Percentiles rank a stretch among this genome's conserved stretches.
phyloP scores from a whole-genome alignment of 2,888 invertebrate genomes.

The Byasa hedistus region DNA sequence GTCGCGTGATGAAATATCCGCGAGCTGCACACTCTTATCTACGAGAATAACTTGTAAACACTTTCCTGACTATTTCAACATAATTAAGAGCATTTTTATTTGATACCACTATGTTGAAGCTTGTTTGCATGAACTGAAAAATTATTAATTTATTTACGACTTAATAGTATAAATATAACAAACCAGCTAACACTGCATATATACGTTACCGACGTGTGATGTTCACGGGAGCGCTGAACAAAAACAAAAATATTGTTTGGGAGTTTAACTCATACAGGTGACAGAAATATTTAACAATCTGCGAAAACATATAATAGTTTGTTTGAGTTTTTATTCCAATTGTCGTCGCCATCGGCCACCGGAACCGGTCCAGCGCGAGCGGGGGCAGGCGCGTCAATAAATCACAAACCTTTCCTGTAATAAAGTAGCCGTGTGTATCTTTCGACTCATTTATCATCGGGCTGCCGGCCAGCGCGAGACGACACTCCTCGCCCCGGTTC shows the following conservation, averaged over 20 bases:
- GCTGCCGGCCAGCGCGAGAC: slow-evolving; percentile 49
- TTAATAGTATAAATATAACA: no score
- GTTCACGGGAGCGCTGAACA: no score
- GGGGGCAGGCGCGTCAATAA: slow-evolving; percentile 75
- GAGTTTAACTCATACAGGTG: no score
- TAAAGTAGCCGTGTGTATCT: slow-evolving; percentile 78
- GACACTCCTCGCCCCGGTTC: slow-evolving; percentile 40
- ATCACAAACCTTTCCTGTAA: slow-evolving; percentile 73
- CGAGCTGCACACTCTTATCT: slow-evolving; percentile 12
- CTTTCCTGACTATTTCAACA: slow-evolving; percentile 11
- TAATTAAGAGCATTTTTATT: slow-evolving; percentile 1
- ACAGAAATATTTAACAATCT: no score
- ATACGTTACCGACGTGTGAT: no score
- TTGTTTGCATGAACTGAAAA: not conserved
- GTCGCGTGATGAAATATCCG: not conserved
- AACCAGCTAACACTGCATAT: no score
- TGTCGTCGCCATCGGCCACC: no score
- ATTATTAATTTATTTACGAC: no score
- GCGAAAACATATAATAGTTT: no score
- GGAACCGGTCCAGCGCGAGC: no score
- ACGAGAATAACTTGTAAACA: not conserved
- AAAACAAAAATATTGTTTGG: no score
- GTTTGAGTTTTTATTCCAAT: no score
- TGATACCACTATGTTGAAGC: not conserved
- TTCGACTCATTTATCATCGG: slow-evolving; percentile 70